phyloP scores from a whole-genome alignment of 2,797 vertebrate genomes.

The Megaceryle alcyon region DNA sequence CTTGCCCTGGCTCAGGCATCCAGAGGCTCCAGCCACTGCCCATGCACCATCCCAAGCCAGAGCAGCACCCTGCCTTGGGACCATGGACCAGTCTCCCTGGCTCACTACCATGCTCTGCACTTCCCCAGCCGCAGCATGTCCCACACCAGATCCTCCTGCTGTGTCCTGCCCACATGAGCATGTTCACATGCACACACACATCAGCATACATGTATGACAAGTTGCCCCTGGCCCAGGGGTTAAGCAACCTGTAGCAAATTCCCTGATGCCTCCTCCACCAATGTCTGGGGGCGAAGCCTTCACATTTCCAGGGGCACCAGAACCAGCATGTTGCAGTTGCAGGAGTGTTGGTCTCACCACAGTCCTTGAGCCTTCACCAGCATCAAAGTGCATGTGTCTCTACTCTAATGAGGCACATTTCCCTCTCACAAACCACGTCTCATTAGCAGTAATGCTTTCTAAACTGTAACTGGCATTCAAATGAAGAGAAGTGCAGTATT shows the following conservation, averaged over 20 bases:
- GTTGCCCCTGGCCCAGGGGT: neutral
- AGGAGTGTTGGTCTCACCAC: neutral
- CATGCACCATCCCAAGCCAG: accelerated
- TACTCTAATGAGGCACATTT: neutral
- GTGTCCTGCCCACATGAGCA: accelerated
- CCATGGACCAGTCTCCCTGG: neutral
- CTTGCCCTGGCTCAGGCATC: neutral
- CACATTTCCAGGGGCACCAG: accelerated
- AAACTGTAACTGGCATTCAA: constrained; percentile 34
- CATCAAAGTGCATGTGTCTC: accelerated
- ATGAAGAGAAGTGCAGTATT: constrained; percentile 10
- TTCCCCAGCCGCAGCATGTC: neutral
- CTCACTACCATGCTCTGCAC: accelerated
- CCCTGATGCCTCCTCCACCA: neutral
- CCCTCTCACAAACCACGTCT: neutral
- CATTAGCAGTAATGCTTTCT: constrained; percentile 10
- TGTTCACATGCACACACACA: neutral
- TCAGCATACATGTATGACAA: neutral
- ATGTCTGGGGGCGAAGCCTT: accelerated
- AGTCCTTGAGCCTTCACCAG: neutral
- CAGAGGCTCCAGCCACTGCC: neutral
- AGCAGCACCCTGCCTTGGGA: neutral
- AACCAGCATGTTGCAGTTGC: neutral
- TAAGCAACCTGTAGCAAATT: neutral
- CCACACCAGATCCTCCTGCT: neutral